Evolutionary conservation across 2,888 invertebrate species (phyloP), one percentile per base, ranked within the genome.

Genomic region (Hydroisotoma schaefferi): DNA sequence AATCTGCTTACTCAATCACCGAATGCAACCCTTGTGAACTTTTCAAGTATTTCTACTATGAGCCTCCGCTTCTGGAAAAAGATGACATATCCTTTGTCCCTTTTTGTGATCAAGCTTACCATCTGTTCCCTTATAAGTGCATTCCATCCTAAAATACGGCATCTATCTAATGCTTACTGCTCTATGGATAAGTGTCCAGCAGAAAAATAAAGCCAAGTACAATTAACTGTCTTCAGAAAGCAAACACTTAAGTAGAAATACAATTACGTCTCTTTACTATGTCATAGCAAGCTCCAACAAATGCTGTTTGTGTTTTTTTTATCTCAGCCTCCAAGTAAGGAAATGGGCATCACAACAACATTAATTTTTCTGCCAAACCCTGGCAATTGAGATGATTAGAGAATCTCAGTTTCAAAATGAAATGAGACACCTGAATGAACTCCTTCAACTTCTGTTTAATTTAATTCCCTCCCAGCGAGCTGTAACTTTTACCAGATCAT

Each of bases 361-460:
- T n/a, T 53, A 53, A 53, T 37, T 40, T 53, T 53, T 53, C 38
- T 55, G 44, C 43, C 46, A 55, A n/a, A 46, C 44, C 18, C 44
- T 55, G 55, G 46, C 55, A 43, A 55, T 29, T 5, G 23, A 26
- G 29, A 44, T 55, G 55, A 55, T 55, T 55, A 46, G 46, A 44
- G 59, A 60, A 55, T 55, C 59, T 60, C 55, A 60, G 48, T 55
- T 59, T 40, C 48, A 49, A 44, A 60, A 55, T 60, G 59, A 60
- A 60, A 60, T 47, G 38, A 51, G 59, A 60, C 59, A 60, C 55
- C 51, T 51, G 59, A 55, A 38, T 37, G 46, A 40, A 29, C 48
- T 40, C 54, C 59, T 54, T 58, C 47, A 54, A 53, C 53, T 26
- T 53, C 38, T 25, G n/a, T 15, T 6, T 10, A 10, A 2, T 29